Evolutionary conservation across 2,113 vertebrate genomes (phyloP).

Genomic region (Lepisosteus osseus): DNA sequence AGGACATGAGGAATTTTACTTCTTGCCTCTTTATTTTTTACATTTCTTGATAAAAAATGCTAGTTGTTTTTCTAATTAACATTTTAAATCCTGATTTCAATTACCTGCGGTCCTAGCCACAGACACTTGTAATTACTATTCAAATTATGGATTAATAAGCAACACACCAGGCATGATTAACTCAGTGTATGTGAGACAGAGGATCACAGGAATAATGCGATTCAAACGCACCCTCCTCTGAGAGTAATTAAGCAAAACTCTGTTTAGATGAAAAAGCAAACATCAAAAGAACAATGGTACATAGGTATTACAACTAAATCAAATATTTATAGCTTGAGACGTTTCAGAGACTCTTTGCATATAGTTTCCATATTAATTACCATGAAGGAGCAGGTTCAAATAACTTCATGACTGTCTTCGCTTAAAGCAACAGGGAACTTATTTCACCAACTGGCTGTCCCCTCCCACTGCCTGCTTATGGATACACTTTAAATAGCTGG

Average conservation of each 20-base stretch:
- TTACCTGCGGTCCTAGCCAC: constrained; percentile 26
- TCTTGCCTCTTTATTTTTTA: background rate
- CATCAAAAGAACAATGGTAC: constrained; percentile 32
- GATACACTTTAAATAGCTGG: background rate
- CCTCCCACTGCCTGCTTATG: background rate
- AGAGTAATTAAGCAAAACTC: constrained; percentile 50
- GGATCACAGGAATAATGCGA: constrained; percentile 33
- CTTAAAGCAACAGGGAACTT: background rate
- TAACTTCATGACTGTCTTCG: background rate
- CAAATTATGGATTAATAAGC: constrained; percentile 41
- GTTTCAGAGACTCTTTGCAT: constrained; percentile 20
- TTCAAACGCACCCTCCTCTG: constrained; percentile 40
- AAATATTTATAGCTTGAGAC: constrained; percentile 28
- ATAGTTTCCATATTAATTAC: constrained; percentile 7
- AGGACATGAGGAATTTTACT: constrained; percentile 8
- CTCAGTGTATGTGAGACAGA: constrained; percentile 36
- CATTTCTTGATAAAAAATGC: constrained; percentile 20
- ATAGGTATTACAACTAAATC: constrained; percentile 23
- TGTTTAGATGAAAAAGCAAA: constrained; percentile 40
- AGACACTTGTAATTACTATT: constrained; percentile 40
- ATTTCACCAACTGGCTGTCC: background rate
- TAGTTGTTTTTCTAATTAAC: constrained; percentile 32
- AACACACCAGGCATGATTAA: constrained; percentile 32
- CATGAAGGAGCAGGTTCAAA: background rate
- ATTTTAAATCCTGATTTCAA: constrained; percentile 37